Conservation (phyloP, 2,888 invertebrate genomes). For the Ryuthela nishihirai region DNA sequence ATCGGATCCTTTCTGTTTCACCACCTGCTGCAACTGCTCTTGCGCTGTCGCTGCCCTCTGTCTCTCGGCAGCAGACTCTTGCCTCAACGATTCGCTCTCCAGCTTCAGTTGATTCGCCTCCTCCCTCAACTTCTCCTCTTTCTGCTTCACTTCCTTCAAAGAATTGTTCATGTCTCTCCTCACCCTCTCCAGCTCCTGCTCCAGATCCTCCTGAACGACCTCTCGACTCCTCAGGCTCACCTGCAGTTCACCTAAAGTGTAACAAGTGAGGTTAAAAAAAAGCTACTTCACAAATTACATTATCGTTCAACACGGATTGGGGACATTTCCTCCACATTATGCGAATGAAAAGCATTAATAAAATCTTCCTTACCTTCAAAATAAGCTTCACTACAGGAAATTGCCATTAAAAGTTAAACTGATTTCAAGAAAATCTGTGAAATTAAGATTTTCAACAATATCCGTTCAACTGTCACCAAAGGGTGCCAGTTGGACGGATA, state of each 20-base stretch:
- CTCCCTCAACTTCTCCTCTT: constrained; percentile 19
- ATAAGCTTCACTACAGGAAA: too few species aligned
- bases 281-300: not conserved
- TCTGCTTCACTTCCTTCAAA: constrained; percentile 19
- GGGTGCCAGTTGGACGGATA: too few species aligned
- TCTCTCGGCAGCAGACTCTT: constrained; percentile 41
- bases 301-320: too few species aligned
- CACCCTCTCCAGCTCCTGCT: constrained; percentile 36
- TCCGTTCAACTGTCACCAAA: too few species aligned
- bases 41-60: constrained; percentile 46
- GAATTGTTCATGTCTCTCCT: constrained; percentile 31
- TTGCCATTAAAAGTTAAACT: too few species aligned
- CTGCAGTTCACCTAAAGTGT: constrained; percentile 37
- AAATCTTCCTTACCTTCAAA: too few species aligned
- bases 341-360: too few species aligned
- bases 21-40: constrained; percentile 27
- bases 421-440: too few species aligned
- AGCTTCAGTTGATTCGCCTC: constrained; percentile 48
- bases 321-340: too few species aligned
- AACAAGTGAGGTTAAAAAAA: too few species aligned
- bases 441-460: too few species aligned
- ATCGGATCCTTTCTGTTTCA: constrained; percentile 17
- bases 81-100: constrained; percentile 37
- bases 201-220: constrained; percentile 35
- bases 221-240: constrained; percentile 39